Evolutionary conservation across 2,888 invertebrate genomes (phyloP), one percentile per base, ranked within the genome.

Genomic region (Cylloceria caligata): DNA sequence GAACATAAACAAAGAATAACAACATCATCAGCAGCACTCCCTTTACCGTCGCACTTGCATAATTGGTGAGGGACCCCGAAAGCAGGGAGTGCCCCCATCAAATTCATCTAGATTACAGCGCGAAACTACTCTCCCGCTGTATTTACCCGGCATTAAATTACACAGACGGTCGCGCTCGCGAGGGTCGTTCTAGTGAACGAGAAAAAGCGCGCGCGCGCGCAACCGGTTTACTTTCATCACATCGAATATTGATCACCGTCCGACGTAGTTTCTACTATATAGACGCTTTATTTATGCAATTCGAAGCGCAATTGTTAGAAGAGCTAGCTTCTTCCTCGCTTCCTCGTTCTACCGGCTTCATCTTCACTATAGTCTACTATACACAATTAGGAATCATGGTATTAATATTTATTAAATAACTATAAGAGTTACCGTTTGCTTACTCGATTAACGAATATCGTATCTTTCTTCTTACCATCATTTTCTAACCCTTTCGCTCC

Each of bases 141-240:
- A 91, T 91, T 91, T 91, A 88, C 88, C 86, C 87, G 89, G 90
- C 89, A 91, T 91, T 91, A 90, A 91, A 91, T 91, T 91, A 91
- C 91, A 88, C 88, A 87, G 88, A 87, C 88, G 88, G 87, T 83
- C 87, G 87, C 88, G 86, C 84, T 80, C 87, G 86, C 86, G 86
- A 86, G 86, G 87, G 88, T 52, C 64, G 80, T 34, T 21, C 34
- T 42, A 47, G 55, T 60, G 39, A 67, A 72, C 30, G 57, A 36
- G 62, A 47, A 52, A 64, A 68, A 79, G 34, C 83, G 84, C 67
- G 72, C 83, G 84, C 67, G 72, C 67, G 82, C 87, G 85, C 87
- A 87, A 86, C 87, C 88, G 88, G 89, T 88, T 90, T 89, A 90
- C 90, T 90, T 90, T 90, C 90, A 90, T 91, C 90, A 89, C 89